Percentiles rank a stretch among this genome's conserved stretches.
These are phyloP conservation scores for Phycodurus eques DNA, from an alignment of 2,113 vertebrate genomes.

Conservation along the genomic window DNA sequence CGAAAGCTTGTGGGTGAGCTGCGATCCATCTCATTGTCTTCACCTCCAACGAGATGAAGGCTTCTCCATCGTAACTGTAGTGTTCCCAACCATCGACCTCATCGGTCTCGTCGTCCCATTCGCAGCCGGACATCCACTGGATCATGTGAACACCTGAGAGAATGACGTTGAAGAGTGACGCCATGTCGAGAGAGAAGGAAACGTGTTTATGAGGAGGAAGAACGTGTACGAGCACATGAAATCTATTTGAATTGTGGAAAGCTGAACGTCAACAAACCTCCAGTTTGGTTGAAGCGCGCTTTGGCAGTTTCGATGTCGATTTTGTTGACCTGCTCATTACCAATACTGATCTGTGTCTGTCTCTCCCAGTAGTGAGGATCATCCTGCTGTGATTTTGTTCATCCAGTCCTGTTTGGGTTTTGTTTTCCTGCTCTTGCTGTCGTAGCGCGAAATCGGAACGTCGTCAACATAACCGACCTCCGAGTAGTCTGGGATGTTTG, in stretches of 20 bases:
- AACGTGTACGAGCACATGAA: not conserved
- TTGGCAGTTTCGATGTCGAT: not conserved
- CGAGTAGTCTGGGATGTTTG: too few relatives aligned
- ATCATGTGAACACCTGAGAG: conserved; percentile 5
- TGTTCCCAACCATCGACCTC: accelerated
- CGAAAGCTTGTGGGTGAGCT: not conserved
- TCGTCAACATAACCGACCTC: not conserved
- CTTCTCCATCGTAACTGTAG: conserved; percentile 9
- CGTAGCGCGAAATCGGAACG: not conserved
- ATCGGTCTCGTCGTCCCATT: not conserved
- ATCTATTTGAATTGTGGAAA: not conserved
- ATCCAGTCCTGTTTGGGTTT: conserved; percentile 43
- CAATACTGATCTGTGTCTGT: accelerated
- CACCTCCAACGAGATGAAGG: conserved; percentile 44
- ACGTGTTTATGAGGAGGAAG: not conserved
- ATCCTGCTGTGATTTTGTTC: not conserved
- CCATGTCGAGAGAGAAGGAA: not conserved
- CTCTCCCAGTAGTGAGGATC: conserved; percentile 4
- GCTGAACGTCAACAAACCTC: conserved; percentile 41
- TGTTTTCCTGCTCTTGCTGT: not conserved
- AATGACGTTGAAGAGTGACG: not conserved
- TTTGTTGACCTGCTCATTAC: accelerated
- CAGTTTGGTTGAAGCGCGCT: conserved; percentile 45
- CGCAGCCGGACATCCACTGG: conserved; percentile 3
- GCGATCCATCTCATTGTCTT: conserved; percentile 9